Evolutionary conservation across 2,888 invertebrate species (phyloP).

Genomic region (Aphrophora alni): DNA sequence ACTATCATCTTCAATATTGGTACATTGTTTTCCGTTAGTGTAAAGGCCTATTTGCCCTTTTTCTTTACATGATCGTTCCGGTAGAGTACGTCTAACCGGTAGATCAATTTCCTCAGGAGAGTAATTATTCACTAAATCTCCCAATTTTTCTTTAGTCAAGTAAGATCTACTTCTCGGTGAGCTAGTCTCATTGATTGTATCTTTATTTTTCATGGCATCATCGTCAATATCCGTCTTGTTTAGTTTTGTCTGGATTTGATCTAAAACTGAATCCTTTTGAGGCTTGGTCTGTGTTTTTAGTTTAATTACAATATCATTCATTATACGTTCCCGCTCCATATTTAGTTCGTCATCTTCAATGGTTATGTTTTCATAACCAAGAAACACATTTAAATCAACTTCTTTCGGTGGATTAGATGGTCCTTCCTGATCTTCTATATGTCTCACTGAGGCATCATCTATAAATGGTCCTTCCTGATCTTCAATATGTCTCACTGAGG

Average conservation of each 20-base stretch:
- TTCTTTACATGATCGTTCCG: not conserved
- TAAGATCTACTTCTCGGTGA: not conserved
- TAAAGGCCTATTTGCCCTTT: not conserved
- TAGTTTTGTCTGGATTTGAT: not conserved
- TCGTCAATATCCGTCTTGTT: not conserved
- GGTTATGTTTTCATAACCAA: not conserved
- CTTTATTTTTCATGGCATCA: not conserved
- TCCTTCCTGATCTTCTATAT: not conserved
- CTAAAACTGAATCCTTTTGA: not conserved
- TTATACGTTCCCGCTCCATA: not conserved
- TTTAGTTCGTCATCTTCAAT: not conserved
- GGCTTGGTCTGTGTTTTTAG: not conserved
- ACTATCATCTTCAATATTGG: not conserved
- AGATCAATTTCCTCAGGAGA: not conserved
- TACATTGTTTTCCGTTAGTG: not conserved
- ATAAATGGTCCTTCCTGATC: not conserved
- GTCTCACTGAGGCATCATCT: not conserved
- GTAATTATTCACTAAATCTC: not conserved
- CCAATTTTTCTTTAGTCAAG: not conserved
- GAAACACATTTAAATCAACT: not conserved
- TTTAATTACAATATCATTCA: not conserved
- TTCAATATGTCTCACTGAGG: not conserved
- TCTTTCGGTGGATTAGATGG: not conserved
- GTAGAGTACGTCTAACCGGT: not conserved
- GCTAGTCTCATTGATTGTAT: not conserved